Base-by-base conservation (phyloP, 2,888 invertebrate genomes). In the Alentia gelatinosa region DNA sequence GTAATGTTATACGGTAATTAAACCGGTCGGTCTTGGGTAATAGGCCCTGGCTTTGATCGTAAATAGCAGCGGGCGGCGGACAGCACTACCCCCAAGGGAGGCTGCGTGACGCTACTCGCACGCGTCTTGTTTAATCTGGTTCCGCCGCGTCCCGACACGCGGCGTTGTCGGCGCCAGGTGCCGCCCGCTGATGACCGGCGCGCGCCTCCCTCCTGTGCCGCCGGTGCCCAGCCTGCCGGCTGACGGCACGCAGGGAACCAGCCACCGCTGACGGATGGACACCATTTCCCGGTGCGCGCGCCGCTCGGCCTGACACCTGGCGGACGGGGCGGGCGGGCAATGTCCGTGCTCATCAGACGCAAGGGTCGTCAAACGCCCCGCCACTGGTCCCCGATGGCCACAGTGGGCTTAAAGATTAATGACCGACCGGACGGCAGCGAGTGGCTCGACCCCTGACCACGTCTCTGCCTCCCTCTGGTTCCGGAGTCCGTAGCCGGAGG, bases 1-100 rank as follows among this genome's bases (percentile, higher is more conserved):
- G 75, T 75, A 75, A 75, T 75, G 75, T 75, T 75, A 30, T 75
- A 75, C 37, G 83, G 83, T 83, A 83, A 83, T 83, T 83, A 83
- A 83, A 83, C 83, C 40, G 37, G 83, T 26, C 83, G 5, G 39
- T 12, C 83, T 83, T 83, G 83, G 23, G 83, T 83, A 83, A 83
- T 83, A 23, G 40, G 12, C 40, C 9, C 39, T 19, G 83, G 83
- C 83, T 83, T 83, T 83, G 83, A 83, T 83, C 83, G 26, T 83
- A 83, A 83, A 83, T 75, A 75, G 35, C 7, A 33, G 19, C 83
- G 83, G 37, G 19, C n/a, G 83, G 37, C 83, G 23, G 83, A 26
- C 30, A 37, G 30, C 26, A 75, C 37, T 75, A 39, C 39, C 37
- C 83, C 40, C 83, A 19, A n/a, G 83, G 75, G 75, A 3, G 47